Evolutionary conservation across 1,140 invertebrate species (phyloP), one percentile per base, ranked within the genome.

Genomic region (Nixonia krombeini): DNA sequence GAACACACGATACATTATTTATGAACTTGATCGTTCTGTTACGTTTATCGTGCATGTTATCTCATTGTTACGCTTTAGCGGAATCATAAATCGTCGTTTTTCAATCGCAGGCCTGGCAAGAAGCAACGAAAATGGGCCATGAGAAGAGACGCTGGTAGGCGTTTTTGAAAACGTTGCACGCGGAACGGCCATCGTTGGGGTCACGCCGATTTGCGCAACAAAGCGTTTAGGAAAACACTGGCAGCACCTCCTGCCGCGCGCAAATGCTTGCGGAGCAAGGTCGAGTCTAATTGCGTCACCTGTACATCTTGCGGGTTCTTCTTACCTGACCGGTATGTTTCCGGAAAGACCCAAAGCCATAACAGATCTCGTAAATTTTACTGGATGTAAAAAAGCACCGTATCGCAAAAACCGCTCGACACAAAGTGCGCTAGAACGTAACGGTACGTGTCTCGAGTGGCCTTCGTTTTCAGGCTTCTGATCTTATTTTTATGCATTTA

Each of bases 251-350:
- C 65, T 45, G 37, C 58, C 12, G 61, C 51, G 72, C 66, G 58
- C 79, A 76, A 81, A 79, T 70, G 64, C 75, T 82, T 80, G 69
- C 71, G 44, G 76, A 70, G 73, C 81, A 83, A 85, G 83, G 83
- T 79, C 79, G 57, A 42, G 47, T 53, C 67, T 64, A 74, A 78
- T 82, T 80, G 77, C 80, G 61, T 82, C 81, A 83, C 81, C 80
- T 84, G 83, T 78, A 70, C 57, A n/a, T 44, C 45, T 33, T 57
- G n/a, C n/a, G n/a, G n/a, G n/a, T n/a, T n/a, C n/a, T n/a, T n/a
- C n/a, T n/a, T 77, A 70, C 73, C 76, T 74, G 64, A 37, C 23
- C 57, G n/a, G 45, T 61, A 57, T 72, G 59, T 63, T 69, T 72
- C 56, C 53, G 55, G 66, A 68, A 67, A 55, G 75, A 73, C 73